A percentile compares a stretch with the other conserved stretches of the same genome.
phyloP scores from a whole-genome alignment of 2,797 vertebrate species.

The Rhincodon typus region DNA sequence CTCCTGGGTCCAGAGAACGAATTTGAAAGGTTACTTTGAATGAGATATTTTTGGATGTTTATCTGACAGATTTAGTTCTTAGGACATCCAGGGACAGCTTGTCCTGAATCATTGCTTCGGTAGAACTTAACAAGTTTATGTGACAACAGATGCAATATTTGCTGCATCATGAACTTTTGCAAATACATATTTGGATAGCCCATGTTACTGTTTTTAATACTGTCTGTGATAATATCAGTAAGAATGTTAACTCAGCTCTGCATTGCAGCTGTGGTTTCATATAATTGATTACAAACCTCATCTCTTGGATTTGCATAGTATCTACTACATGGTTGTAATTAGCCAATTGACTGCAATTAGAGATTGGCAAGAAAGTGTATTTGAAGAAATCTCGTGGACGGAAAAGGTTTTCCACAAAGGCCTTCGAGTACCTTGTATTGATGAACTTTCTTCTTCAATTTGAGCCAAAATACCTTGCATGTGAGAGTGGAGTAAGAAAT shows the following conservation, averaged over 20 bases:
- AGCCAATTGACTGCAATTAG: background rate
- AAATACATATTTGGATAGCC: background rate
- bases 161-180: background rate
- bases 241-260: background rate
- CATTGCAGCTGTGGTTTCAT: background rate
- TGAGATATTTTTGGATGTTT: background rate
- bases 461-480: background rate
- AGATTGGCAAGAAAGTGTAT: background rate
- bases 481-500: background rate
- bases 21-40: background rate
- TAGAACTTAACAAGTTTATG: background rate
- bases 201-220: background rate
- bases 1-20: background rate
- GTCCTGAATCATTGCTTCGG: background rate
- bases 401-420: background rate
- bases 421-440: background rate
- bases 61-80: background rate
- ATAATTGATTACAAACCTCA: background rate
- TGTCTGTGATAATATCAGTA: background rate
- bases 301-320: background rate
- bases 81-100: background rate
- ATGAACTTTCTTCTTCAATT: background rate
- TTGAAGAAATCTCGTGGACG: too few species aligned
- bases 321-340: background rate
- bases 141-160: background rate